phyloP scores from a whole-genome alignment of 2,797 vertebrate genomes.

The Darevskia nairensis region DNA sequence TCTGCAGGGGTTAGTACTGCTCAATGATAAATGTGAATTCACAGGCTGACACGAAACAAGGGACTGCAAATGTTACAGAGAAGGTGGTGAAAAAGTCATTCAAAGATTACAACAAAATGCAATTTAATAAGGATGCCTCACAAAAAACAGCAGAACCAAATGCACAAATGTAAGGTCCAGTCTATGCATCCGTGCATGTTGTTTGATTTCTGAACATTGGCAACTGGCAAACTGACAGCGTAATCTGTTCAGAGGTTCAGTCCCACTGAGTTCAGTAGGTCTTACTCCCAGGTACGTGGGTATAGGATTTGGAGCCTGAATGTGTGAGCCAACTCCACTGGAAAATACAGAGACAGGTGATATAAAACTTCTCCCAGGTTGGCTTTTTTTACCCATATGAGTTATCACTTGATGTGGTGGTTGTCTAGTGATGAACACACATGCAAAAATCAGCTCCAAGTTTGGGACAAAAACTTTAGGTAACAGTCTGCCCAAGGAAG shows the following conservation, averaged over 20 bases:
- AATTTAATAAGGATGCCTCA: not conserved
- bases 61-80: not conserved
- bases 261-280: not conserved
- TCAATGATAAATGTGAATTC: not conserved
- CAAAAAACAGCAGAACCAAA: not conserved
- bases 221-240: not conserved
- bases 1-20: not conserved
- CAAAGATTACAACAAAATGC: not conserved
- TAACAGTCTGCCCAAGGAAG: too few species aligned
- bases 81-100: too few species aligned
- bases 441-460: not conserved
- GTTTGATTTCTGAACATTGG: not conserved
- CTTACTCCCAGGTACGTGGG: not conserved
- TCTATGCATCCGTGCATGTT: not conserved
- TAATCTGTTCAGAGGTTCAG: not conserved
- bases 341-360: too few species aligned
- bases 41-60: not conserved
- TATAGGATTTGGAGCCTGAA: not conserved
- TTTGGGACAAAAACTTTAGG: not conserved
- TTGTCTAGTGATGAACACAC: not conserved
- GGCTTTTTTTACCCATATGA: not conserved
- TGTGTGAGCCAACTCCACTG: not conserved
- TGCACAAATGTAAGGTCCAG: not conserved
- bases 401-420: not conserved
- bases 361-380: not conserved